Percentiles rank a stretch among this genome's conserved stretches.
Conservation (phyloP, 1,140 invertebrate genomes). For the Apis mellifera region Amel_HAv3.1 CM009936.2:6325001-6325500, state of each 20-base stretch:
- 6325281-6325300: slow-evolving; percentile 23
- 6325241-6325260: background rate
- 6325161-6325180: background rate
- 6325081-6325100: slow-evolving; percentile 32
- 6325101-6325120: slow-evolving; percentile 28
- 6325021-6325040: slow-evolving; percentile 1
- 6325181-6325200: background rate
- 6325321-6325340: slow-evolving; percentile 7
- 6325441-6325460: background rate
- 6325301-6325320: background rate
- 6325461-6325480: too few species aligned
- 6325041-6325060: slow-evolving; percentile 33
- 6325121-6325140: slow-evolving; percentile 17
- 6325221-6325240: too few species aligned
- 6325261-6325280: background rate
- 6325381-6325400: background rate
- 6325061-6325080: slow-evolving; percentile 55
- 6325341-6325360: background rate
- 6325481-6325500: too few species aligned
- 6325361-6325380: slow-evolving; percentile 17
- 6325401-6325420: background rate
- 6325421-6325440: background rate
- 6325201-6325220: background rate
- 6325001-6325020: slow-evolving; percentile 38
- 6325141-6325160: slow-evolving; percentile 19